Evolutionary conservation across 2,113 vertebrate species (phyloP), one percentile per base, ranked within the genome.

Genomic region (Ursus arctos): DNA sequence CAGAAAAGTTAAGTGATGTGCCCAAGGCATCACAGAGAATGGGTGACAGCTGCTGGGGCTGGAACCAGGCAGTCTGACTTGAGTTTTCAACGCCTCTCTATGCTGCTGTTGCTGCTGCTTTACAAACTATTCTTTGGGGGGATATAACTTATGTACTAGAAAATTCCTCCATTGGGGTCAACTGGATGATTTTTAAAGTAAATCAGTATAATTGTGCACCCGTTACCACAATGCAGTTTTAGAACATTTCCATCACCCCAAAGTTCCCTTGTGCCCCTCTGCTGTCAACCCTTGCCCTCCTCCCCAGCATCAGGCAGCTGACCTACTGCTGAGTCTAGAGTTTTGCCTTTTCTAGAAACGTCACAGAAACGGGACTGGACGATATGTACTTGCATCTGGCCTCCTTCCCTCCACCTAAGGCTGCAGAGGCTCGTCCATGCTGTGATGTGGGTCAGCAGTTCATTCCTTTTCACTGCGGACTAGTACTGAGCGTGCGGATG

Each of bases 281-380:
- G 53, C 22, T 21, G 21, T 63, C 47, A 43, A 18, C 33, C 13
- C 49, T 6, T 4, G 0, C 19, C 6, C n/a, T 4, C 15, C 0
- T 28, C 26, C 53, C 16, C n/a, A 28, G 57, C 51, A 12, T 79
- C 53, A 63, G 47, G 61, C 61, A 72, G 63, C 51, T 15, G 55
- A 26, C 6, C 19, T 33, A 15, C 43, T 61, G 36, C 53, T 53
- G 33, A 79, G 53, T 71, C 74, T 72, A 33, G 12, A 81, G 74
- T 61, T 22, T 63, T 31, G 22, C 13, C 21, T 85, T 53, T 63
- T 74, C 67, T 76, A n/a, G 36, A 63, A 9, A 18, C 31, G 26
- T 63, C 63, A 67, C 31, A 33, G 63, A 67, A 33, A 31, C 0
- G 31, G 14, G 31, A 67, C 16, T 31, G 33, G 63, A 16, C 7